Conservation (phyloP, 1,140 invertebrate genomes). For the Drosophila suzukii region DNA sequence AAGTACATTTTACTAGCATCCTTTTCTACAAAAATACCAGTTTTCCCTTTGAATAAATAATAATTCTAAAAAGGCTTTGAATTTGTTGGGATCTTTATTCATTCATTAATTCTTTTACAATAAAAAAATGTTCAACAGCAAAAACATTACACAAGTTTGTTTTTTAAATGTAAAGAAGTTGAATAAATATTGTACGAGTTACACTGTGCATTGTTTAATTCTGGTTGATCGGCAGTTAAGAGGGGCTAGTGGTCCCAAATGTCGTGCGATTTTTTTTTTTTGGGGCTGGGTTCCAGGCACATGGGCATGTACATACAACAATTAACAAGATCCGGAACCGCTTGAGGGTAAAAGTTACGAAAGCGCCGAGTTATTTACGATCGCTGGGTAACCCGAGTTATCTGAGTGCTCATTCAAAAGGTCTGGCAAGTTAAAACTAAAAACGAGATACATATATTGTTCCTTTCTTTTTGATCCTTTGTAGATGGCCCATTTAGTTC, state of each 20-base stretch:
- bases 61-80: too few relatives aligned
- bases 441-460: constrained; percentile 75
- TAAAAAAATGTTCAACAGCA: constrained; percentile 71
- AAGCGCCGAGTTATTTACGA: constrained; percentile 14
- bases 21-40: too few relatives aligned
- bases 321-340: constrained; percentile 75
- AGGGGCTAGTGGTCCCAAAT: constrained; percentile 5
- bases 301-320: constrained; percentile 67
- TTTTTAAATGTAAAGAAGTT: constrained; percentile 70
- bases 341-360: constrained; percentile 50
- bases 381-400: constrained; percentile 45
- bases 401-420: constrained; percentile 43
- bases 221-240: constrained; percentile 21
- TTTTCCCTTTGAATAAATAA: too few relatives aligned
- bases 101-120: constrained; percentile 72
- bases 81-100: constrained; percentile 78
- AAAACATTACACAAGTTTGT: constrained; percentile 68
- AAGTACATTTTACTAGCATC: too few relatives aligned
- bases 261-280: constrained; percentile 3
- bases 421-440: constrained; percentile 79
- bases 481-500: constrained; percentile 18
- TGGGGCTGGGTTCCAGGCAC: constrained; percentile 48
- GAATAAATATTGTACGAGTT: constrained; percentile 80
- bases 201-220: constrained; percentile 52
- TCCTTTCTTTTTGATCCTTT: constrained; percentile 29